phyloP scores from a whole-genome alignment of 2,797 vertebrate species.

The Catharus ustulatus region DNA sequence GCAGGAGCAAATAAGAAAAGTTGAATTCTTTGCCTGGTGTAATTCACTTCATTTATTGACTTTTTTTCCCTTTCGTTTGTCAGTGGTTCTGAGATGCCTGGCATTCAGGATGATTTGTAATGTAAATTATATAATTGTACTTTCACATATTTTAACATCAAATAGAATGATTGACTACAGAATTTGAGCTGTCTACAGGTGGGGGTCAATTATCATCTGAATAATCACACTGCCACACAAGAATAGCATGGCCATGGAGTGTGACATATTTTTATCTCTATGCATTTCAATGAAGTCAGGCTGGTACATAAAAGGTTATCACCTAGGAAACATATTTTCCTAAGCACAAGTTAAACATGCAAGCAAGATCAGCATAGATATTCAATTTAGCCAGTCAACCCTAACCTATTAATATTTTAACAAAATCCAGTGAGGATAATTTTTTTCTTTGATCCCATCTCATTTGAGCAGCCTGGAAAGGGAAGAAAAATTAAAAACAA shows the following conservation, averaged over 20 bases:
- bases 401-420: slow-evolving; percentile 99
- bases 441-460: slow-evolving; percentile 98
- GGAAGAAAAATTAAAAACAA: slow-evolving; percentile 87
- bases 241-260: slow-evolving; percentile 89
- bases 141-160: slow-evolving; percentile 95
- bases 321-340: slow-evolving; percentile 99
- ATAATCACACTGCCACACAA: slow-evolving; percentile 93
- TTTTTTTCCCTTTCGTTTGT: slow-evolving; percentile 72
- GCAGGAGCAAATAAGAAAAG: slow-evolving; percentile 50
- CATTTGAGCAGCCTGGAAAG: slow-evolving; percentile 92
- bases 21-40: slow-evolving; percentile 81
- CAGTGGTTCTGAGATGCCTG: slow-evolving; percentile 88
- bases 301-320: slow-evolving; percentile 99
- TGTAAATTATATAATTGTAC: slow-evolving; percentile 96
- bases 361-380: slow-evolving; percentile 99
- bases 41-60: slow-evolving; percentile 91
- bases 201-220: slow-evolving; percentile 99
- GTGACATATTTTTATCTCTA: slow-evolving; percentile 99
- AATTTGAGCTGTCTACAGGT: slow-evolving; percentile 96
- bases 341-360: slow-evolving; percentile 99
- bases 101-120: slow-evolving; percentile 97
- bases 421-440: slow-evolving; percentile 97
- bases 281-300: slow-evolving; percentile 99
- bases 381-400: slow-evolving; percentile 99
- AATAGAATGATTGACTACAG: slow-evolving; percentile 97